These are phyloP conservation scores for Petrocephalus sullivani DNA, from an alignment of 2,797 vertebrate genomes.

Conservation along the genomic window DNA sequence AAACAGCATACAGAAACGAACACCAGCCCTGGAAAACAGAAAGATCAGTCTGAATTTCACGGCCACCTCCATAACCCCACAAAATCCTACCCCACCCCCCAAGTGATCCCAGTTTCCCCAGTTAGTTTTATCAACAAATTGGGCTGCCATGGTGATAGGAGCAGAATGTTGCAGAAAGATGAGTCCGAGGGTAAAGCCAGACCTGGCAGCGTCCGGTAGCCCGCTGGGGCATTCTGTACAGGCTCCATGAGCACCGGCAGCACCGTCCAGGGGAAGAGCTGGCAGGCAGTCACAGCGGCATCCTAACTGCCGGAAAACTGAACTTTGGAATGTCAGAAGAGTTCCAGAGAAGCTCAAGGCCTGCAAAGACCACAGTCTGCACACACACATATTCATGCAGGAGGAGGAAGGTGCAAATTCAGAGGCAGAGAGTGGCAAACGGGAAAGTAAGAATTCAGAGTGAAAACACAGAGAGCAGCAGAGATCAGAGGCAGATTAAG, in stretches of 20 bases:
- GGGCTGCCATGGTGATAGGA: background rate
- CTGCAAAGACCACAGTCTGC: background rate
- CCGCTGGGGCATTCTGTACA: background rate
- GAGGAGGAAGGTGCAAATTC: background rate
- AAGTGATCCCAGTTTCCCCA: background rate
- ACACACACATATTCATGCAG: background rate
- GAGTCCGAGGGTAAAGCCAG: background rate
- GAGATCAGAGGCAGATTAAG: background rate
- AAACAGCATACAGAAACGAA: background rate
- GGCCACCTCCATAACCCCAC: background rate
- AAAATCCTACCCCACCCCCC: background rate
- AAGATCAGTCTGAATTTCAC: background rate
- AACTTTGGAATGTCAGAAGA: background rate
- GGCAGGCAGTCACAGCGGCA: background rate
- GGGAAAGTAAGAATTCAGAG: background rate
- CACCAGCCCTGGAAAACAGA: background rate
- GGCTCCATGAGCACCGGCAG: background rate
- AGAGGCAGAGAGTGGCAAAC: background rate
- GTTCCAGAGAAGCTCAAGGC: background rate
- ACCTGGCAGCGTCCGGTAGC: background rate
- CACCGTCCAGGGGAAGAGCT: background rate
- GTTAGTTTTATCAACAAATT: background rate
- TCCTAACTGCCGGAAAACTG: background rate
- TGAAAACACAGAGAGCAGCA: background rate
- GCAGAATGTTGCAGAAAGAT: background rate